phyloP scores from a whole-genome alignment of 2,113 vertebrate species.

The Pristiophorus japonicus region DNA sequence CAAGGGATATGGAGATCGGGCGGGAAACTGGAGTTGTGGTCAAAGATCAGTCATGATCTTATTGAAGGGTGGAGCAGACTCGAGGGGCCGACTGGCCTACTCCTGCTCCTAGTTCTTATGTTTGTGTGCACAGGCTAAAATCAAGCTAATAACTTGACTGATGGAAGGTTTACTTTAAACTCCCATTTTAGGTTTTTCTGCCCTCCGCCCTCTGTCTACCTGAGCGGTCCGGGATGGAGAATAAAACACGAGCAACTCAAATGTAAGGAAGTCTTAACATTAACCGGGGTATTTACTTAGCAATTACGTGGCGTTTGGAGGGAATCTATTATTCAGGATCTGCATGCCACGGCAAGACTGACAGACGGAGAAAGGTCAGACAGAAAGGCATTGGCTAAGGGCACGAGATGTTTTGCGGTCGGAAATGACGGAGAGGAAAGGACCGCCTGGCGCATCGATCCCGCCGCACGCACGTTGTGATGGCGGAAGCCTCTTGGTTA shows the following conservation, averaged over 20 bases:
- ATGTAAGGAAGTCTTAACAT: slow-evolving; percentile 56
- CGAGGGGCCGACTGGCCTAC: too few species aligned
- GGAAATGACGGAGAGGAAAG: not conserved
- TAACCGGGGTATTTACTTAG: not conserved
- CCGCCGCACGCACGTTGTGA: too few species aligned
- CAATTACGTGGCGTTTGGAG: not conserved
- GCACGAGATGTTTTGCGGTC: not conserved
- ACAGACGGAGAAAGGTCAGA: not conserved
- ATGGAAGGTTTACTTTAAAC: not conserved
- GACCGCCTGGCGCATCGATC: not conserved
- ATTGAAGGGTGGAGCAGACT: too few species aligned
- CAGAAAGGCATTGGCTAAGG: not conserved
- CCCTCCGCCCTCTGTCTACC: slow-evolving; percentile 87
- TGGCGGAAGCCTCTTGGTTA: not conserved
- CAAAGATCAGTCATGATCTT: too few species aligned
- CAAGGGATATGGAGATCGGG: too few species aligned
- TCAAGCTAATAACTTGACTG: not conserved
- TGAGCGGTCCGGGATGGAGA: slow-evolving; percentile 78
- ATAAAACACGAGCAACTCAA: slow-evolving; percentile 69
- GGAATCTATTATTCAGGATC: not conserved
- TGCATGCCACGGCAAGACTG: not conserved
- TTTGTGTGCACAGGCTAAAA: too few species aligned
- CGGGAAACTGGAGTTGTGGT: too few species aligned
- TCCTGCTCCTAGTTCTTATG: too few species aligned
- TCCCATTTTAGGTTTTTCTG: slow-evolving; percentile 80